phyloP scores from a whole-genome alignment of 2,797 vertebrate genomes.

The Mormyrops boulengeri region DNA sequence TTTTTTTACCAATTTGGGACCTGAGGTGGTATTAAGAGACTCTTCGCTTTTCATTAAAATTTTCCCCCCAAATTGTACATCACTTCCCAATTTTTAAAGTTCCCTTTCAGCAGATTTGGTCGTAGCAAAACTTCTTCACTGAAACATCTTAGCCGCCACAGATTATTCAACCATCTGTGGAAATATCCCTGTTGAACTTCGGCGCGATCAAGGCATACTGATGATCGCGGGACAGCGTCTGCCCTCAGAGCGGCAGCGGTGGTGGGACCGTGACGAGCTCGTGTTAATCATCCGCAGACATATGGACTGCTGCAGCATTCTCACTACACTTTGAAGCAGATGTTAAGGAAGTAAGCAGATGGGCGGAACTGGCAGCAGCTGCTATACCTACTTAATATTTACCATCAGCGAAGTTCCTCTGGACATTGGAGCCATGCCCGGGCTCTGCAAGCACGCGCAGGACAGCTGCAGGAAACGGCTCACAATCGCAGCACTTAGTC shows the following conservation, averaged over 20 bases:
- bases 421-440: neutral
- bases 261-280: neutral
- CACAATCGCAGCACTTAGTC: neutral
- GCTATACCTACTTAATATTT: constrained; percentile 1
- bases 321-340: neutral
- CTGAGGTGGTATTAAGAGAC: neutral
- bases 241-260: neutral
- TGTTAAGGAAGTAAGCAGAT: neutral
- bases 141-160: neutral
- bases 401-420: neutral
- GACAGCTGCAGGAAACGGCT: constrained; percentile 1
- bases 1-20: neutral
- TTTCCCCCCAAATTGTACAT: neutral
- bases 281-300: neutral
- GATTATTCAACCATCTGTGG: neutral
- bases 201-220: neutral
- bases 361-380: neutral
- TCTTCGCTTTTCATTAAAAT: neutral
- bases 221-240: neutral
- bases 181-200: neutral
- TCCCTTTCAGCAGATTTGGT: neutral
- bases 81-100: neutral
- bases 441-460: neutral
- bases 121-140: neutral
- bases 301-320: neutral